Evolutionary conservation across 2,797 vertebrate genomes (phyloP), one percentile per base, ranked within the genome.

Genomic region (Sparidentex hasta): DNA sequence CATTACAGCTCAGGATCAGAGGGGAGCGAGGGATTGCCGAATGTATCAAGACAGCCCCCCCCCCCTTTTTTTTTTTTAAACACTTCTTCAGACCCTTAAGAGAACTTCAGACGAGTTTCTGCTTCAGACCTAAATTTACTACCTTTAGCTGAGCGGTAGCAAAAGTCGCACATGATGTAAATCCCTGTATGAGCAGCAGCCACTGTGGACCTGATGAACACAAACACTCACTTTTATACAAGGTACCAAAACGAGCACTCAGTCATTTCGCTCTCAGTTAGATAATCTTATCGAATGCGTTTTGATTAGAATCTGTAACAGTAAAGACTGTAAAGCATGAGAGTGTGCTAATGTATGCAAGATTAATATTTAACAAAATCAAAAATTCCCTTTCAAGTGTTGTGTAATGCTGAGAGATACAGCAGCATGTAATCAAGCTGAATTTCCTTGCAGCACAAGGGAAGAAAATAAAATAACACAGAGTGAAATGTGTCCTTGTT

Each of bases 381-480:
- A 81, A 71, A 85, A 88, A 96, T 96, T 96, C 94, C 78, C 94
- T 95, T 95, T 96, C 88, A 96, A 93, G 94, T 94, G 86, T 62
- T 81, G 78, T 89, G 89, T 83, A 91, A 93, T 77, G 91, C 88
- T 67, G 89, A 76, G 86, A 89, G 84, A 93, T 92, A 82, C 84
- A 89, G 83, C 92, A 62, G 89, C 85, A 51, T 89, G 88, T 90
- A 93, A 94, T 95, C 92, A 92, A 87, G 81, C 75, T 81, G 80
- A 91, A 92, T 93, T 88, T 93, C 76, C 91, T 89, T 72, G 50
- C 85, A 84, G 87, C 71, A 71, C 73, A 71, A 55, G 41, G 29
- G 57, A 76, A 17, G n/a, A 51, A 18, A 13, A 38, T 51, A 78
- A 59, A 58, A 74, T 14, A 78, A 76, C 38, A 54, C 64, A 25